Conservation (phyloP, 2,797 vertebrate species). For the Eutrigla gurnardus region DNA sequence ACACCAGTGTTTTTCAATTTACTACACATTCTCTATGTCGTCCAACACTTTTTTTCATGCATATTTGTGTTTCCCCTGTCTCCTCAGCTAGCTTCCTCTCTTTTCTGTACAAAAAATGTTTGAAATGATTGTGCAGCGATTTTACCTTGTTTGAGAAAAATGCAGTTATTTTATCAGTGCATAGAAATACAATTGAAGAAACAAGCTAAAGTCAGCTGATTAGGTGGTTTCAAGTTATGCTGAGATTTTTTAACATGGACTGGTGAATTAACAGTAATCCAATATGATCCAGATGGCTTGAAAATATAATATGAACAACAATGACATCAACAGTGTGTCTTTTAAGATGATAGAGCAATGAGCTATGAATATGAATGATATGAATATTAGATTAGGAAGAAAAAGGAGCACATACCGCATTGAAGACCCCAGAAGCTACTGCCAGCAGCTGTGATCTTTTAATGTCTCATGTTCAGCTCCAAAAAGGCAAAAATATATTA, state of each 20-base stretch:
- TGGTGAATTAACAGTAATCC: slow-evolving; percentile 2
- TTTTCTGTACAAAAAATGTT: background rate
- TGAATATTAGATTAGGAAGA: slow-evolving; percentile 38
- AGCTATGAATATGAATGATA: slow-evolving; percentile 30
- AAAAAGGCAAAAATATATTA: slow-evolving; percentile 53
- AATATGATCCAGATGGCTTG: slow-evolving; percentile 6
- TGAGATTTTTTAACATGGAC: slow-evolving; percentile 1
- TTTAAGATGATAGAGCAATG: slow-evolving; percentile 1
- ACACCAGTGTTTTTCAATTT: slow-evolving; percentile 14
- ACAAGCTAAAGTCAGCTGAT: background rate
- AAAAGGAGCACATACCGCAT: slow-evolving; percentile 27
- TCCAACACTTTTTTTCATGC: background rate
- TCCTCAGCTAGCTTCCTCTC: background rate
- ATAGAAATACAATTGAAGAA: slow-evolving; percentile 3
- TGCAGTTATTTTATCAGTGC: background rate
- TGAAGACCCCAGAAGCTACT: slow-evolving; percentile 35
- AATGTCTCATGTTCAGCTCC: slow-evolving; percentile 53
- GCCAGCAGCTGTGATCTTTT: slow-evolving; percentile 61
- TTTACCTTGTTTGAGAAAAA: background rate
- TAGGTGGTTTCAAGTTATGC: slow-evolving; percentile 6
- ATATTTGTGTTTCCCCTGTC: background rate
- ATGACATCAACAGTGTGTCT: slow-evolving; percentile 18
- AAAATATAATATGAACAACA: slow-evolving; percentile 20
- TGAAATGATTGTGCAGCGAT: background rate
- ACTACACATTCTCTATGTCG: background rate